A percentile compares a stretch with the other conserved stretches of the same genome.
These are phyloP conservation scores for Pseudocheirus occidentalis DNA, from an alignment of 2,797 vertebrate species.

Conservation along the genomic window DNA sequence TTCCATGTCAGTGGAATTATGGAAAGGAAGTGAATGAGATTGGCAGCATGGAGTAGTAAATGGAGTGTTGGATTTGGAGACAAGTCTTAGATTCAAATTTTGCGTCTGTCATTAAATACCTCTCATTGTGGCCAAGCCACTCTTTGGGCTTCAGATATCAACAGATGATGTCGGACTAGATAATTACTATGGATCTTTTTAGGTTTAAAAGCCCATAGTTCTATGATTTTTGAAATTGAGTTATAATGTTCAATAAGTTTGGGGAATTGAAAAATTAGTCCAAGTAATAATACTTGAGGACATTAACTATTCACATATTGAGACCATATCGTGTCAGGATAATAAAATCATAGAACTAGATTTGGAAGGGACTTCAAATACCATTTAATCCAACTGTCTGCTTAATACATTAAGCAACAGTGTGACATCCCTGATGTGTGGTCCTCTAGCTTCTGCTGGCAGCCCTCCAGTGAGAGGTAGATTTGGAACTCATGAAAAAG, in stretches of 20 bases:
- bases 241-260: not conserved
- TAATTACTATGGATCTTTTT: not conserved
- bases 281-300: not conserved
- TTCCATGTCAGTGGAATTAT: not conserved
- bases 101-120: not conserved
- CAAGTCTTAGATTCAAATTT: not conserved
- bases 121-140: not conserved
- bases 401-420: not conserved
- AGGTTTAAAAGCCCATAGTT: not conserved
- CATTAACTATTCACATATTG: not conserved
- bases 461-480: not conserved
- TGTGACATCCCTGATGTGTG: not conserved
- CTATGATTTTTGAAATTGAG: not conserved
- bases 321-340: not conserved
- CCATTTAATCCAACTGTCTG: not conserved
- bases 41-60: not conserved
- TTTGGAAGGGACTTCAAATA: not conserved
- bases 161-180: not conserved
- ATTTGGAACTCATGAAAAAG: not conserved
- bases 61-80: not conserved
- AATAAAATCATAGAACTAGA: not conserved
- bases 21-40: not conserved
- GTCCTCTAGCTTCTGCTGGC: not conserved
- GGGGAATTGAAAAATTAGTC: not conserved
- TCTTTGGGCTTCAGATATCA: not conserved